phyloP scores from a whole-genome alignment of 2,888 invertebrate species.

The Oxyteleia sp. region DNA sequence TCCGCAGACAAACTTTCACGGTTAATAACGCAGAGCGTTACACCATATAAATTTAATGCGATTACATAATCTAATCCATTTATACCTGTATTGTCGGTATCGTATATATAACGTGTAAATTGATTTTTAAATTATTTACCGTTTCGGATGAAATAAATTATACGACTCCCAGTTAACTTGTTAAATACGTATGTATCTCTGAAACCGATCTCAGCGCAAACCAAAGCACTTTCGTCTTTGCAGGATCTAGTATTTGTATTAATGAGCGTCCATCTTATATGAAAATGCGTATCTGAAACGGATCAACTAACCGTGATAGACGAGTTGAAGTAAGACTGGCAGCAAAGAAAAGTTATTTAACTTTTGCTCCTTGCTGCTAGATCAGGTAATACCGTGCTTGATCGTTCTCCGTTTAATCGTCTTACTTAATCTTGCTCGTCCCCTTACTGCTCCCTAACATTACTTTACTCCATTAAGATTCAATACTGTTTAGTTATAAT shows the following conservation, averaged over 20 bases:
- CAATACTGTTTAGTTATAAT: conserved; percentile 61
- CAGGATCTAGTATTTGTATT: conserved; percentile 61
- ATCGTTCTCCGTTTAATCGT: conserved; percentile 63
- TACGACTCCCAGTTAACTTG: conserved; percentile 34
- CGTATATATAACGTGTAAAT: too few relatives aligned
- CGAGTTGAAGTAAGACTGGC: conserved; percentile 62
- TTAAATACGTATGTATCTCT: conserved; percentile 47
- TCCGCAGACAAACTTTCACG: too few relatives aligned
- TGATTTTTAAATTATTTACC: neutral
- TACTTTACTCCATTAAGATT: conserved; percentile 50
- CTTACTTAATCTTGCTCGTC: conserved; percentile 65
- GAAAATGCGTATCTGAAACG: conserved; percentile 63
- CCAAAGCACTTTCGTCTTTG: conserved; percentile 31
- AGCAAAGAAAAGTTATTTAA: conserved; percentile 68
- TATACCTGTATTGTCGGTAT: too few relatives aligned
- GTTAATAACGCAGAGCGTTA: too few relatives aligned
- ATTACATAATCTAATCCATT: too few relatives aligned
- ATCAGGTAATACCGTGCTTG: conserved; percentile 49
- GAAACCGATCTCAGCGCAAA: conserved; percentile 28
- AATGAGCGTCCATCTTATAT: conserved; percentile 51
- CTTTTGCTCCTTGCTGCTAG: conserved; percentile 51
- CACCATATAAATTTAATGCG: too few relatives aligned
- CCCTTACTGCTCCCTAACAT: conserved; percentile 43
- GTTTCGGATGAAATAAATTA: conserved; percentile 30
- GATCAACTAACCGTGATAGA: conserved; percentile 61